These are phyloP conservation scores for Lacerta viridis DNA, from an alignment of 2,797 vertebrate species.

Conservation along the genomic window DNA sequence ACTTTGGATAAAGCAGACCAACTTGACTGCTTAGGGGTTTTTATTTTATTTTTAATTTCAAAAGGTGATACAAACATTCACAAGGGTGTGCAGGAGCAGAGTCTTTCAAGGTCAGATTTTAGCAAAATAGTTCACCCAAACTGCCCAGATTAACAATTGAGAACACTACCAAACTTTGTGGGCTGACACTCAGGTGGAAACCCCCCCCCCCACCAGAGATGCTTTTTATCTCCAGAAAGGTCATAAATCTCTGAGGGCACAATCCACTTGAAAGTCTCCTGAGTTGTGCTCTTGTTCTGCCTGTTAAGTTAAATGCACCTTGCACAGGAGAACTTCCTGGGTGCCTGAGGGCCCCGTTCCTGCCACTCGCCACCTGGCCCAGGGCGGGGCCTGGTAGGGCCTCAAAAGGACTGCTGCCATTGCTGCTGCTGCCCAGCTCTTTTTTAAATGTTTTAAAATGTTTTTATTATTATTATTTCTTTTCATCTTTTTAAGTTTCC, in stretches of 20 bases:
- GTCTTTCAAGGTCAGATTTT: neutral
- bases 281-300: neutral
- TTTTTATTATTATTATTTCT: too few relatives aligned
- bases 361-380: too few relatives aligned
- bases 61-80: neutral
- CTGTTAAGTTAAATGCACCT: neutral
- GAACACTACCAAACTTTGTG: neutral
- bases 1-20: too few relatives aligned
- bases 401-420: too few relatives aligned
- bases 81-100: too few relatives aligned
- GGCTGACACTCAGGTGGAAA: neutral
- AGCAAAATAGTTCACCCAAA: neutral
- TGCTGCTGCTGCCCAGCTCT: too few relatives aligned
- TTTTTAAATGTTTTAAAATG: too few relatives aligned
- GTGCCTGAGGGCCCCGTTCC: too few relatives aligned
- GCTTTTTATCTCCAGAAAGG: neutral
- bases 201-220: too few relatives aligned
- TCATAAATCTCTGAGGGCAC: neutral
- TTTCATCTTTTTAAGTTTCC: too few relatives aligned
- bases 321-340: neutral
- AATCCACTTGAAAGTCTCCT: neutral
- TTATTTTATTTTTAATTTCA: neutral
- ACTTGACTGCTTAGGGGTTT: too few relatives aligned
- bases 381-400: too few relatives aligned
- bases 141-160: neutral